Evolutionary conservation across 2,888 invertebrate genomes (phyloP).

Genomic region (Hoplodrina blanda): DNA sequence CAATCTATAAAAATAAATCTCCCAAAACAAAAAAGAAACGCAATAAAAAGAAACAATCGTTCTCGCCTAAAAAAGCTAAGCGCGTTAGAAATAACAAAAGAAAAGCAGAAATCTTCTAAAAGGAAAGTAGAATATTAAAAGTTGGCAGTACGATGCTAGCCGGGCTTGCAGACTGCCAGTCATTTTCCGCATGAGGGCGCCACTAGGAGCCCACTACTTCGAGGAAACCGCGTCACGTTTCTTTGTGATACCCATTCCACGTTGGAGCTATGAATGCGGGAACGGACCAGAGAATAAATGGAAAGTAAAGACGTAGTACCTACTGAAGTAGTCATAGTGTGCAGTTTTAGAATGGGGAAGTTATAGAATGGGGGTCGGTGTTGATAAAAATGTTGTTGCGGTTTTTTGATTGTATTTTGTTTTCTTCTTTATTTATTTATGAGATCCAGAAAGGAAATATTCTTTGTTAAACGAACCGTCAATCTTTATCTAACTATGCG

Average conservation of each 20-base stretch:
- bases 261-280: slow-evolving; percentile 49
- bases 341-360: slow-evolving; percentile 2
- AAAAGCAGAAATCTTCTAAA: slow-evolving; percentile 57
- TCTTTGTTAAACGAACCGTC: neutral
- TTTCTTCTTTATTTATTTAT: neutral
- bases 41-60: slow-evolving; percentile 12
- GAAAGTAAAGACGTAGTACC: slow-evolving; percentile 28
- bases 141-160: slow-evolving; percentile 49
- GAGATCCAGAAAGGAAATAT: slow-evolving; percentile 1
- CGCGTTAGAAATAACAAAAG: slow-evolving; percentile 60
- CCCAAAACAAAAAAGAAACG: slow-evolving; percentile 1
- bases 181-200: slow-evolving; percentile 61
- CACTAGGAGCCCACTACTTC: slow-evolving; percentile 49
- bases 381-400: neutral
- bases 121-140: slow-evolving; percentile 70
- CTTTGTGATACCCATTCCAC: slow-evolving; percentile 55
- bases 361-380: neutral
- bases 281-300: slow-evolving; percentile 40
- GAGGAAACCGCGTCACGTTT: slow-evolving; percentile 51
- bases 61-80: slow-evolving; percentile 28
- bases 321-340: slow-evolving; percentile 12
- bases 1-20: neutral
- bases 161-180: slow-evolving; percentile 52
- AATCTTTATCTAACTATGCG: neutral
- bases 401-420: neutral